Percentiles rank a stretch among this genome's conserved stretches.
Conservation (phyloP, 2,797 vertebrate species). For the Aldrovandia affinis region DNA sequence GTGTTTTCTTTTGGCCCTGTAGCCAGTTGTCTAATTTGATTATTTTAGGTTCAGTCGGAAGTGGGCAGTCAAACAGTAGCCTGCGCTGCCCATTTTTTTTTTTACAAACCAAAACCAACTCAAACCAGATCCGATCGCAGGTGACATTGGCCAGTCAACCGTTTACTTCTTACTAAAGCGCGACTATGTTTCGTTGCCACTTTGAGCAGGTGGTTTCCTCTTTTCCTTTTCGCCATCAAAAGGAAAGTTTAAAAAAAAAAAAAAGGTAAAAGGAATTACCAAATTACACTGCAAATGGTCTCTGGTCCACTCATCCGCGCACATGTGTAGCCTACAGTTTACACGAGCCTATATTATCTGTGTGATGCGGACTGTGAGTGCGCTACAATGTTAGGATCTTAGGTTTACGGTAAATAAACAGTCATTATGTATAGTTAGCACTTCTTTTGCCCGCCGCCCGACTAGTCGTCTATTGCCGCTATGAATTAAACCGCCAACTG, state of each 20-base stretch:
- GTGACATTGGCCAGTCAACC: not conserved
- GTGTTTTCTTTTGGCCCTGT: not conserved
- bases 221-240: too few species aligned
- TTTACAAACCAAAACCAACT: not conserved
- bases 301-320: not conserved
- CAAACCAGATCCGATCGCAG: not conserved
- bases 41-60: not conserved
- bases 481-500: slow-evolving; percentile 54
- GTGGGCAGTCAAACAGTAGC: not conserved
- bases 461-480: not conserved
- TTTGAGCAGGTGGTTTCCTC: not conserved
- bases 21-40: not conserved
- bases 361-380: not conserved
- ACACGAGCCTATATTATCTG: not conserved
- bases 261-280: too few species aligned
- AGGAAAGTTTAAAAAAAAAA: too few species aligned
- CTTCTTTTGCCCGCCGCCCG: not conserved
- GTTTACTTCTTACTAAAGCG: not conserved
- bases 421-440: slow-evolving; percentile 11
- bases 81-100: not conserved
- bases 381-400: not conserved
- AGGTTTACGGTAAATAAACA: not conserved
- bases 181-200: not conserved
- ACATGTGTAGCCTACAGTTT: not conserved
- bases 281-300: not conserved